phyloP scores from a whole-genome alignment of 2,113 vertebrate genomes.

The Dunckerocampus dactyliophorus region DNA sequence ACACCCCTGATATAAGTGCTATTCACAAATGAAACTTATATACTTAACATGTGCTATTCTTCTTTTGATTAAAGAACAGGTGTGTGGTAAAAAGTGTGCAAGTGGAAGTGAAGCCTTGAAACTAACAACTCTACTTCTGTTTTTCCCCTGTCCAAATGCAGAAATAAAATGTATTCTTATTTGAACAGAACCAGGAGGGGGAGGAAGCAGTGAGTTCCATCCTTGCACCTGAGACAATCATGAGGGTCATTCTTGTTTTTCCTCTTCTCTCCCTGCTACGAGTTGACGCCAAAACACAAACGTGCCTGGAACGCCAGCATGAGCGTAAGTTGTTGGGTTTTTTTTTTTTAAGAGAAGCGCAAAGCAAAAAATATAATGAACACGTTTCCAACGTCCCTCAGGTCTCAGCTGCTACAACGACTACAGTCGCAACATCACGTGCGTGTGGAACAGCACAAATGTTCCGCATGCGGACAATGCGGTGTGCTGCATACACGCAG shows the following conservation, averaged over 20 bases:
- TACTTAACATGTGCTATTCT: background rate
- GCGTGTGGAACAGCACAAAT: conserved; percentile 32
- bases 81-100: background rate
- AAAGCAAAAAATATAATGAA: no score
- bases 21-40: no score
- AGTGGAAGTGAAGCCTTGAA: background rate
- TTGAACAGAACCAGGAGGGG: conserved; percentile 20
- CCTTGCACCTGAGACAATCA: background rate
- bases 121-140: conserved; percentile 5
- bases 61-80: background rate
- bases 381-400: background rate
- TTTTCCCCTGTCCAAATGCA: background rate
- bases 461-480: background rate
- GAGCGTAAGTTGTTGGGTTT: conserved; percentile 16
- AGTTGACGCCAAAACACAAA: fast-evolving
- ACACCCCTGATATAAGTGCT: no score
- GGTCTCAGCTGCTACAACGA: conserved; percentile 49
- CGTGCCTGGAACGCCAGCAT: background rate
- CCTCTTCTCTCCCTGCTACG: background rate
- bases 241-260: background rate
- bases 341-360: no score
- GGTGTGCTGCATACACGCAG: conserved; percentile 2
- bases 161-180: background rate
- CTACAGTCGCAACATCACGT: conserved; percentile 23
- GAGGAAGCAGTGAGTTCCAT: conserved; percentile 4